Conservation (phyloP, 2,113 vertebrate genomes). For the Zapus hudsonius region DNA sequence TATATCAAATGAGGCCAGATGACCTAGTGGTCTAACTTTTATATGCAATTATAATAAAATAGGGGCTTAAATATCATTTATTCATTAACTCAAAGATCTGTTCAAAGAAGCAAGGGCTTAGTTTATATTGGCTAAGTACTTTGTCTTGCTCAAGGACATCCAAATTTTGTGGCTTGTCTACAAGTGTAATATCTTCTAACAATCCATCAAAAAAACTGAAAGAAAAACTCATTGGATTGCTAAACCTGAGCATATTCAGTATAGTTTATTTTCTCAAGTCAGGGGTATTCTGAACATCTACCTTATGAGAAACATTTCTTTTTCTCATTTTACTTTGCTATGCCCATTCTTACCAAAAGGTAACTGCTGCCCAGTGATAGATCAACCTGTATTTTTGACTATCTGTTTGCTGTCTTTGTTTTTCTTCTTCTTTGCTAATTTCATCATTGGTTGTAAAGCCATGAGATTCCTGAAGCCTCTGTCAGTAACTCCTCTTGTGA, state of each 20-base stretch:
- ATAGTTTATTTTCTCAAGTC: neutral
- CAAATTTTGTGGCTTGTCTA: neutral
- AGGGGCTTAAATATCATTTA: neutral
- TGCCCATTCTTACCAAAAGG: neutral
- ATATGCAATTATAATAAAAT: neutral
- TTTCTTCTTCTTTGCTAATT: constrained; percentile 14
- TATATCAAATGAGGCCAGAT: neutral
- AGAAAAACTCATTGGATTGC: neutral
- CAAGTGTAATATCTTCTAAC: constrained; percentile 9
- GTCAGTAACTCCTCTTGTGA: neutral
- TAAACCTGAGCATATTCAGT: neutral
- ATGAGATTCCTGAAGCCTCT: neutral
- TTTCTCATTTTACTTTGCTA: neutral
- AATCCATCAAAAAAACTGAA: neutral
- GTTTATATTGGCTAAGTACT: constrained; percentile 15
- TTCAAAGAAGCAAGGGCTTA: neutral
- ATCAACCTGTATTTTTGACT: neutral
- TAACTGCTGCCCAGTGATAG: neutral
- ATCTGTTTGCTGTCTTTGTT: neutral
- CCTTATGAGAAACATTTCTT: neutral
- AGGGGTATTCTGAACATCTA: neutral
- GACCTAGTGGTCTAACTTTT: neutral
- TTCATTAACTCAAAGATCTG: constrained; percentile 34
- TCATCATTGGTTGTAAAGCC: neutral
- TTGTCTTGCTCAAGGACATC: neutral